These are phyloP conservation scores for Vesta saturnalis DNA, from an alignment of 2,888 invertebrate species.

Conservation along the genomic window DNA sequence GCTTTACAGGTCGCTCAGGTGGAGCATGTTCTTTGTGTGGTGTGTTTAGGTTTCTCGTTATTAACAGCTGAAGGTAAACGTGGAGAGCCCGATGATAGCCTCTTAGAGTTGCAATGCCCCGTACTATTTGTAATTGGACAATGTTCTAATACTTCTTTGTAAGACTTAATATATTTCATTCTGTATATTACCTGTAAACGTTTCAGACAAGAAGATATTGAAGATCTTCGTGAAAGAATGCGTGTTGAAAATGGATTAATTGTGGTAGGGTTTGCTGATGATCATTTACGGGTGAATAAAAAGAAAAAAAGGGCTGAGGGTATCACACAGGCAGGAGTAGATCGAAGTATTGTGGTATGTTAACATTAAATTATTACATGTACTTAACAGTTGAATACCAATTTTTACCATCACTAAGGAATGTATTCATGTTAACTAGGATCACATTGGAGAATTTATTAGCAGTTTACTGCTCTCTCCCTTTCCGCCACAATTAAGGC, in stretches of 20 bases:
- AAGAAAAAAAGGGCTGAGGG: slow-evolving; percentile 77
- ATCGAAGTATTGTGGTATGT: slow-evolving; percentile 76
- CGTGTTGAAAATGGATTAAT: slow-evolving; percentile 79
- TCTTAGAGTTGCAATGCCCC: slow-evolving; percentile 77
- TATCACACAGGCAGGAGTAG: slow-evolving; percentile 82
- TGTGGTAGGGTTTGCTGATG: slow-evolving; percentile 83
- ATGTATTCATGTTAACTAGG: too few species aligned
- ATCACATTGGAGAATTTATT: slow-evolving; percentile 74
- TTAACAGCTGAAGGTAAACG: slow-evolving; percentile 76
- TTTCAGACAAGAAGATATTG: slow-evolving; percentile 77
- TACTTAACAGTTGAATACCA: background rate
- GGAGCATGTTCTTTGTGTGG: slow-evolving; percentile 76
- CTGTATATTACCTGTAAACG: slow-evolving; percentile 38
- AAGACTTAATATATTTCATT: slow-evolving; percentile 46
- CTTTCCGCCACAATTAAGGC: slow-evolving; percentile 67
- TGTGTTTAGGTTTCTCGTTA: slow-evolving; percentile 82
- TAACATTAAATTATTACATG: background rate
- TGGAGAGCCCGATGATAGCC: slow-evolving; percentile 79
- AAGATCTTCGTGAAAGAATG: slow-evolving; percentile 80
- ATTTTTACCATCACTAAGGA: too few species aligned
- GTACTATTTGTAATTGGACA: slow-evolving; percentile 84
- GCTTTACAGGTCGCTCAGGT: slow-evolving; percentile 79
- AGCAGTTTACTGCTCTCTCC: slow-evolving; percentile 68
- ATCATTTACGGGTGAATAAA: slow-evolving; percentile 75
- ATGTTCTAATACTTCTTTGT: slow-evolving; percentile 71